Conservation (phyloP, 2,113 vertebrate species). For the Marmota flaviventris region DNA sequence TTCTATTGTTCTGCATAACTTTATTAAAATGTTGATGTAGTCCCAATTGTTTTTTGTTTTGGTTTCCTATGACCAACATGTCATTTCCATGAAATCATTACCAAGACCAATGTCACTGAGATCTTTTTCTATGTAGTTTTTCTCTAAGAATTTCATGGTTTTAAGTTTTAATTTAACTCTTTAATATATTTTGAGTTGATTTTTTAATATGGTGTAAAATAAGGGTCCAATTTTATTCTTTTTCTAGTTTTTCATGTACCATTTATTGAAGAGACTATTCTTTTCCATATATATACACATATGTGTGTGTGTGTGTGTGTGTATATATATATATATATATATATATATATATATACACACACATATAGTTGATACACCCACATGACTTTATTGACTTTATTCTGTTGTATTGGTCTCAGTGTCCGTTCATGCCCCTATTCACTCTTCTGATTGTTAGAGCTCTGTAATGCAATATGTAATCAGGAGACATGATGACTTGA, state of each 20-base stretch:
- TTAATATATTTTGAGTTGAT: neutral
- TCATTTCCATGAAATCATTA: neutral
- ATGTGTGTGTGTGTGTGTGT: too few species aligned
- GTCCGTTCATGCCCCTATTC: neutral
- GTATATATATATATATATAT: neutral
- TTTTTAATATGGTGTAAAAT: neutral
- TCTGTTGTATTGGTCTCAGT: neutral
- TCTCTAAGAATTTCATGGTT: neutral
- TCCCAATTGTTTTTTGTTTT: neutral
- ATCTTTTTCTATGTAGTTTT: neutral
- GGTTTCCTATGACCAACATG: neutral
- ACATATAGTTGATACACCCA: neutral
- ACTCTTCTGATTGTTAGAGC: neutral
- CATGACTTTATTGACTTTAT: neutral
- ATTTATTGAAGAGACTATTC: neutral
- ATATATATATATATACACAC: too few species aligned
- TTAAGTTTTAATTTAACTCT: neutral
- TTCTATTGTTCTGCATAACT: neutral
- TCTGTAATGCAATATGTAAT: neutral
- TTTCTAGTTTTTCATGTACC: neutral
- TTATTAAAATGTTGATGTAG: neutral
- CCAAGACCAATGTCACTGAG: neutral
- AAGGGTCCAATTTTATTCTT: neutral
- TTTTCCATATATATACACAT: neutral
- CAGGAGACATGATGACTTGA: neutral